Percentiles rank a stretch among this genome's conserved stretches.
These are phyloP conservation scores for Zapornia atra DNA, from an alignment of 2,113 vertebrate species.

Conservation along the genomic window DNA sequence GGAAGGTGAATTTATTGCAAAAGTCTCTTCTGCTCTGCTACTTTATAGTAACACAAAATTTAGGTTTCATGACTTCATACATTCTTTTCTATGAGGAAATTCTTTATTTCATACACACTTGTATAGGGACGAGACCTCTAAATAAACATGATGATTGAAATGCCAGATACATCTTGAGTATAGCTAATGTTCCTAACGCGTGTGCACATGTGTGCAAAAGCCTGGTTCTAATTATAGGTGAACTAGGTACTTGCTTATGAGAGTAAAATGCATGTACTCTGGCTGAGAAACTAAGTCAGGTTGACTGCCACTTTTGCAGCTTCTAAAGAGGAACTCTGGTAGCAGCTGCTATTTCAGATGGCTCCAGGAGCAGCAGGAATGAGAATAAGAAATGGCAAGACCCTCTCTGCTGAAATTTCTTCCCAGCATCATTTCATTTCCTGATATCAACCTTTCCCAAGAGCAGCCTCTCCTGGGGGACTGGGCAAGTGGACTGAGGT, in stretches of 20 bases:
- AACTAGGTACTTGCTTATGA: not conserved
- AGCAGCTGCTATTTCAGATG: not conserved
- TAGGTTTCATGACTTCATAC: not conserved
- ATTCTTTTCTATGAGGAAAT: not conserved
- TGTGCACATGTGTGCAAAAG: not conserved
- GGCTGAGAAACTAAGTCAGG: not conserved
- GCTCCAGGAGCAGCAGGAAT: not conserved
- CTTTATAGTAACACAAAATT: not conserved
- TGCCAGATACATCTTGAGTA: not conserved
- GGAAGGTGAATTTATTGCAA: not conserved
- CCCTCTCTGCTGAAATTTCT: not conserved
- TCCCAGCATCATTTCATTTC: rapidly evolving
- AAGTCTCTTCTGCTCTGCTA: not conserved
- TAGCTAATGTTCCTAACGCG: not conserved
- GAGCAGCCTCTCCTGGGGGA: rapidly evolving
- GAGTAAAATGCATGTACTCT: not conserved
- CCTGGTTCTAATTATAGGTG: not conserved
- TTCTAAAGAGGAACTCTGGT: not conserved
- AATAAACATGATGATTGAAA: not conserved
- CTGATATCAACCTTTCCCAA: not conserved
- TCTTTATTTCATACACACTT: not conserved
- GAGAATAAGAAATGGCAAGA: not conserved
- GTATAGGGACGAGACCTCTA: not conserved
- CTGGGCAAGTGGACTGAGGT: not conserved
- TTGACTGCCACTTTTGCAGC: not conserved